A percentile compares a stretch with the other conserved stretches of the same genome.
Evolutionary conservation across 1,140 invertebrate genomes (phyloP).

Genomic region (Tetragonula clypearis): DNA sequence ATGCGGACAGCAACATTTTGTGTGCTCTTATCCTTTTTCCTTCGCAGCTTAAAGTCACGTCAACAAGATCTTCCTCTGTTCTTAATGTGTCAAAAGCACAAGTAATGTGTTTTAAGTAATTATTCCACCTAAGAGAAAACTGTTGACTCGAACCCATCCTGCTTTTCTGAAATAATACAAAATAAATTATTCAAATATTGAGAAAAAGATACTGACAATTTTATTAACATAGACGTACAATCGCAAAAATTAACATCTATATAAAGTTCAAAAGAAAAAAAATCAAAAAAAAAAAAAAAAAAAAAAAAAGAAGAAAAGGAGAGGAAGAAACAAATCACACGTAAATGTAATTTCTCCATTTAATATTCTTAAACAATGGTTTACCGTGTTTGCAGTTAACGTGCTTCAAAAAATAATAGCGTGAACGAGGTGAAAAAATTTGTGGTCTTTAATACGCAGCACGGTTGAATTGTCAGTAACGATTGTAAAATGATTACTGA

Average conservation of each 20-base stretch:
- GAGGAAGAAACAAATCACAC: neutral
- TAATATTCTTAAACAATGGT: slow-evolving; percentile 18
- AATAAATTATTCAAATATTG: neutral
- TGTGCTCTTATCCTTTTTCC: slow-evolving; percentile 91
- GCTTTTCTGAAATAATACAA: slow-evolving; percentile 61
- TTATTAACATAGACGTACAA: neutral
- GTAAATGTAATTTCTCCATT: neutral
- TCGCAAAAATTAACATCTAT: neutral
- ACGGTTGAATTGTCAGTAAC: slow-evolving; percentile 17
- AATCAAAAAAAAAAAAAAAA: neutral
- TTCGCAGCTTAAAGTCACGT: slow-evolving; percentile 93
- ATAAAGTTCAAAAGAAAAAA: neutral
- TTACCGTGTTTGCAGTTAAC: slow-evolving; percentile 46
- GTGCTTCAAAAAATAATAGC: slow-evolving; percentile 23
- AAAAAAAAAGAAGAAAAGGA: neutral
- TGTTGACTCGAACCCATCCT: slow-evolving; percentile 85
- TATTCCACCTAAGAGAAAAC: slow-evolving; percentile 90
- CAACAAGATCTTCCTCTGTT: slow-evolving; percentile 90
- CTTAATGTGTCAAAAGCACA: slow-evolving; percentile 90
- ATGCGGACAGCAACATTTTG: slow-evolving; percentile 92
- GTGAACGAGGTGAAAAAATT: slow-evolving; percentile 21
- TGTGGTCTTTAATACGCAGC: slow-evolving; percentile 11
- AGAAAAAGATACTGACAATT: neutral
- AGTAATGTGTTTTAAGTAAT: slow-evolving; percentile 88
- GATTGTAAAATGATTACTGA: slow-evolving; percentile 1